Percentiles rank a stretch among this genome's conserved stretches.
Evolutionary conservation across 2,888 invertebrate genomes (phyloP).

Genomic region (Apodemia zela): DNA sequence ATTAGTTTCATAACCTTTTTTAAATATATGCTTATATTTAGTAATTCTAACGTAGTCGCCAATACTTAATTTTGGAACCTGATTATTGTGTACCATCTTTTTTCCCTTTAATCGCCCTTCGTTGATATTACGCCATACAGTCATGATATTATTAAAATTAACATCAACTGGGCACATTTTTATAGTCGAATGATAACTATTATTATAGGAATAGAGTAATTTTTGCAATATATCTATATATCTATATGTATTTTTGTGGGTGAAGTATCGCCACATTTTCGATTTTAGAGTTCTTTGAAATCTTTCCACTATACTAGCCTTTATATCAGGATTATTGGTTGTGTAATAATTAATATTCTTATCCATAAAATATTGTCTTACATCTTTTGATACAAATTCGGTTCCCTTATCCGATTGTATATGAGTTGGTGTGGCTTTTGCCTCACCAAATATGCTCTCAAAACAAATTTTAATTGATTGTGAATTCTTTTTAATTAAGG

Average conservation of each 20-base stretch:
- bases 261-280: too few species aligned
- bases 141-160: conserved; percentile 33
- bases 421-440: conserved; percentile 25
- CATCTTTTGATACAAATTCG: conserved; percentile 33
- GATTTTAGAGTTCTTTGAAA: too few species aligned
- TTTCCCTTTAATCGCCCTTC: conserved; percentile 7
- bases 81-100: neutral
- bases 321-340: too few species aligned
- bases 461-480: conserved; percentile 29
- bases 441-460: conserved; percentile 32
- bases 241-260: too few species aligned
- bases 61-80: conserved; percentile 22
- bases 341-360: conserved; percentile 31
- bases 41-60: conserved; percentile 34
- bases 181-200: conserved; percentile 34
- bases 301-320: too few species aligned
- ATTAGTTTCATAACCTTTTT: conserved; percentile 38
- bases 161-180: conserved; percentile 36
- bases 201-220: conserved; percentile 30
- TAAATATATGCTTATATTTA: conserved; percentile 33
- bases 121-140: conserved; percentile 30
- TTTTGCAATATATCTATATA: too few species aligned
- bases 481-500: conserved; percentile 30
- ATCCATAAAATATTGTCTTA: conserved; percentile 26
- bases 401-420: conserved; percentile 32